Base-by-base conservation (phyloP, 2,113 vertebrate species). In the Phylloscopus trochilus region DNA sequence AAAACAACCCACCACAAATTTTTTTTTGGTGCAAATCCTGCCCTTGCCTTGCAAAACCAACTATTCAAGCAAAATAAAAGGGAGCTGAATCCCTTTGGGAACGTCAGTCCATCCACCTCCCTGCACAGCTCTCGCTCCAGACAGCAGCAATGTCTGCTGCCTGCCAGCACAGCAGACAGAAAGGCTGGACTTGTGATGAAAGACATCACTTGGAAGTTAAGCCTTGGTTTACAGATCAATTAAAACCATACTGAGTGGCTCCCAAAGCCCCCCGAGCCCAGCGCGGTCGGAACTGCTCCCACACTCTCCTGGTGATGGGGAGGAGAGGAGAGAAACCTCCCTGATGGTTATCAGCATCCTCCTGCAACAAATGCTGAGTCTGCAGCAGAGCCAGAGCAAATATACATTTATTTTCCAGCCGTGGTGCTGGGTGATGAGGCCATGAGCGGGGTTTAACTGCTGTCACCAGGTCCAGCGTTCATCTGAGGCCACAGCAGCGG, bases 211-310 rank as follows among this genome's bases (percentile, higher is more conserved):
- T 85, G 69, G 17, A 84, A 79, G 93, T 31, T 76, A 73, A 97
- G 67, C 66, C 27, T 79, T 17, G 70, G 55, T 91, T 85, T 87
- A 24, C 58, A 69, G 75, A 95, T 89, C 93, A 87, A 87, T 91
- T 90, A 58, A 91, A 95, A 58, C 63, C 89, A 56, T 22, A n/a
- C 60, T 11, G 27, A 49, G 7, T 0, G 2, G 91, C 60, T 89
- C 52, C 56, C 76, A 39, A 6, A 2, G 35, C 5, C 56, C 12
- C n/a, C 59, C 0, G 12, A 83, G 86, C 87, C 56, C 77, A 5
- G 56, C 7, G 1, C 0, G 3, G 58, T 52, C 72, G 0, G 70
- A 94, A 37, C 33, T 13, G 62, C 83, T 70, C 58, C 89, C 24
- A 41, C 13, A 5, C 76, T 47, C 39, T 62, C 37, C 56, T 16